phyloP scores from a whole-genome alignment of 1,140 invertebrate genomes.

The Lethrus apterus region DNA sequence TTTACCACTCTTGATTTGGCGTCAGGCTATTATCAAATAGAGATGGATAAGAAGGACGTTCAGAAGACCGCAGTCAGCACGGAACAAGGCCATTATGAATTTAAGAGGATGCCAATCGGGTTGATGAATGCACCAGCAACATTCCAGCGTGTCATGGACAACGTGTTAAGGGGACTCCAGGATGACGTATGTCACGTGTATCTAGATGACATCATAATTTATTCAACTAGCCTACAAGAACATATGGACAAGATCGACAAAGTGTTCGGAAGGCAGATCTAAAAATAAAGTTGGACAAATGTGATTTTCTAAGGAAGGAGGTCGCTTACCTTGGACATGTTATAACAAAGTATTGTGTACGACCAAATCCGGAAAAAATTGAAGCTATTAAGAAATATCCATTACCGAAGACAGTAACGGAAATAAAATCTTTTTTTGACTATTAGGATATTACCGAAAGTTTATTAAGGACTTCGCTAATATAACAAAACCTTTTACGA shows the following conservation, averaged over 20 bases:
- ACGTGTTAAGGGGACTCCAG: slow-evolving; percentile 6
- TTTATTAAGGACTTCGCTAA: slow-evolving; percentile 18
- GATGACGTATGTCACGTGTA: slow-evolving; percentile 31
- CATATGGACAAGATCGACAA: slow-evolving; percentile 35
- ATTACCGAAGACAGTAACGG: slow-evolving; percentile 34
- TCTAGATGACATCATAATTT: slow-evolving; percentile 42
- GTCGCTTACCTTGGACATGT: slow-evolving; percentile 16
- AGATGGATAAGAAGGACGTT: slow-evolving; percentile 34
- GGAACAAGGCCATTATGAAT: slow-evolving; percentile 8
- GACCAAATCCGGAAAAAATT: slow-evolving; percentile 41
- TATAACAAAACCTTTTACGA: slow-evolving; percentile 17
- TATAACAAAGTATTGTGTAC: slow-evolving; percentile 36
- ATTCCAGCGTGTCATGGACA: slow-evolving; percentile 7
- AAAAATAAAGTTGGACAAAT: slow-evolving; percentile 31
- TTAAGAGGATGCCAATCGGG: slow-evolving; percentile 6
- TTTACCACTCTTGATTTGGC: slow-evolving; percentile 46
- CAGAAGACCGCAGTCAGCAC: slow-evolving; percentile 37
- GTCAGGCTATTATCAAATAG: slow-evolving; percentile 47
- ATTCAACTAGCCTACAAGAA: slow-evolving; percentile 26
- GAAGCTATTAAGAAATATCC: slow-evolving; percentile 36
- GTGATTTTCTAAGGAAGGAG: slow-evolving; percentile 19
- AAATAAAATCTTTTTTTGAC: slow-evolving; percentile 31
- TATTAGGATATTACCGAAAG: slow-evolving; percentile 16
- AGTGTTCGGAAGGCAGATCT: slow-evolving; percentile 23
- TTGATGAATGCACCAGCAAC: too few species aligned